Percentiles rank a stretch among this genome's conserved stretches.
Conservation (phyloP, 2,797 vertebrate genomes). For the Coregonus ussuriensis region DNA sequence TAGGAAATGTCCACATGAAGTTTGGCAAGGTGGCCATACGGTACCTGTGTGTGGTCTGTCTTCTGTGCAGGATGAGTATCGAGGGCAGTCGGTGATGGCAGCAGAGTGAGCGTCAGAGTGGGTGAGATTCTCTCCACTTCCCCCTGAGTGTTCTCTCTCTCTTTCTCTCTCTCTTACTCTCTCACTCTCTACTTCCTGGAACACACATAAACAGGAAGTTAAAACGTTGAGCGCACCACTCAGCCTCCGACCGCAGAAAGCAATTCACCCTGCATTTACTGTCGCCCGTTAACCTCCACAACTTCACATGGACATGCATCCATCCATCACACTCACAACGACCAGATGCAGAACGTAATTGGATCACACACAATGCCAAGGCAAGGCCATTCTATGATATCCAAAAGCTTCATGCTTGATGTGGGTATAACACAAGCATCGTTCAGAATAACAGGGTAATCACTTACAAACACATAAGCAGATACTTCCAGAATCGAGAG, state of each 20-base stretch:
- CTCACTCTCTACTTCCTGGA: constrained; percentile 81
- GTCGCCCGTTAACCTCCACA: background rate
- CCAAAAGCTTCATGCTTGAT: background rate
- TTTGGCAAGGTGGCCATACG: background rate
- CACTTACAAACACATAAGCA: background rate
- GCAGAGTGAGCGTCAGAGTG: constrained; percentile 39
- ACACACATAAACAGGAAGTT: constrained; percentile 91
- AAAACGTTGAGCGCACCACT: constrained; percentile 50
- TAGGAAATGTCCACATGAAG: background rate
- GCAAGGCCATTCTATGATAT: background rate
- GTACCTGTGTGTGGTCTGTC: constrained; percentile 59
- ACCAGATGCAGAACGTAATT: constrained; percentile 22
- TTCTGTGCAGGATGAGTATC: constrained; percentile 26
- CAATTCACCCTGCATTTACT: constrained; percentile 48
- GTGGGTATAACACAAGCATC: background rate
- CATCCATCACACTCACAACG: constrained; percentile 15
- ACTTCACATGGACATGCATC: constrained; percentile 49
- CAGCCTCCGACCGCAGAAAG: constrained; percentile 62
- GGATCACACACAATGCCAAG: background rate
- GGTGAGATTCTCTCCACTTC: constrained; percentile 61
- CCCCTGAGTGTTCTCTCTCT: constrained; percentile 65
- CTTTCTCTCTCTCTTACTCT: constrained; percentile 63
- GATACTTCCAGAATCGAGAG: background rate
- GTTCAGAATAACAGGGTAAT: background rate
- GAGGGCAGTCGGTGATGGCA: constrained; percentile 37